These are phyloP conservation scores for Isichthys henryi DNA, from an alignment of 2,113 vertebrate species.

Conservation along the genomic window DNA sequence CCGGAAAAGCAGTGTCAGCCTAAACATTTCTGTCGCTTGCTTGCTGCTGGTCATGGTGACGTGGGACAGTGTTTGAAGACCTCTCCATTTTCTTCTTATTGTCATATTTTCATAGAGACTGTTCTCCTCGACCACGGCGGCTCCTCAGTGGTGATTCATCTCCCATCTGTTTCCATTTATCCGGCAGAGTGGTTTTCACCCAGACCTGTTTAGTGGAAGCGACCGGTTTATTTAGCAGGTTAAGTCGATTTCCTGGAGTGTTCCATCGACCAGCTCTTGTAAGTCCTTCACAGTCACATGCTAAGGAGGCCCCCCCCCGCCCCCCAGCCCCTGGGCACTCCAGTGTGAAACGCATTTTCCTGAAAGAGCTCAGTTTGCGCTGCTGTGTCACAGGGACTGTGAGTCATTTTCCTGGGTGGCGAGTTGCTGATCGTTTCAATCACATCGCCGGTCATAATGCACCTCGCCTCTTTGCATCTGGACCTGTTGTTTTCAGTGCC, in stretches of 20 bases:
- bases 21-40: background rate
- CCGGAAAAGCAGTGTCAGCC: background rate
- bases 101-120: background rate
- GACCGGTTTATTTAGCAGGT: background rate
- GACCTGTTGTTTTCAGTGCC: background rate
- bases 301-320: background rate
- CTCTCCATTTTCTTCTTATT: background rate
- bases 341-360: background rate
- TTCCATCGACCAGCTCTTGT: background rate
- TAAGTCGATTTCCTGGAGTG: background rate
- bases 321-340: background rate
- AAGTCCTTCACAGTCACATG: background rate
- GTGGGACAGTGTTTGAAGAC: background rate
- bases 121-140: background rate
- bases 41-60: background rate
- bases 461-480: background rate
- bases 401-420: background rate
- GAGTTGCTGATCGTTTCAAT: background rate
- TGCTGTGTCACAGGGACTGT: background rate
- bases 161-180: constrained; percentile 5
- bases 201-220: background rate
- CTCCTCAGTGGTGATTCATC: background rate
- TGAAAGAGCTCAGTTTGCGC: background rate
- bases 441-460: background rate
- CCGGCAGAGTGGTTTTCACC: background rate